These are phyloP conservation scores for Porites divaricata DNA, from an alignment of 92 coral and sea anemone species.

Conservation along the genomic window DNA sequence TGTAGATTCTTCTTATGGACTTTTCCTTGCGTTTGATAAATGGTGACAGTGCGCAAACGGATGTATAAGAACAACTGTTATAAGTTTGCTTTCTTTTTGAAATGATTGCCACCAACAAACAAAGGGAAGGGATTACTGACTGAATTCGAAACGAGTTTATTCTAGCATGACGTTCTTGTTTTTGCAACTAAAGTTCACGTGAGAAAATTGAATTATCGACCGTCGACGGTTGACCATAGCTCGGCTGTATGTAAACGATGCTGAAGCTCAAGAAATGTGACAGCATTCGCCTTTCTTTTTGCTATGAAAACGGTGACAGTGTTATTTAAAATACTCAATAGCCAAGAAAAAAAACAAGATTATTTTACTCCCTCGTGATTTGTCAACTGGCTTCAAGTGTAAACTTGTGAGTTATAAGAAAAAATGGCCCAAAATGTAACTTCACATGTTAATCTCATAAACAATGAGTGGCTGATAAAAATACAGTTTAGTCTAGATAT, in stretches of 20 bases:
- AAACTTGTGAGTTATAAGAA: not conserved
- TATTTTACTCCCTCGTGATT: too few species aligned
- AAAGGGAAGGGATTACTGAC: not conserved
- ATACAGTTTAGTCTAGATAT: too few species aligned
- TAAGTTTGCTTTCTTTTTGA: not conserved
- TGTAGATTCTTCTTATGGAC: too few species aligned
- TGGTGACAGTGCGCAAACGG: too few species aligned
- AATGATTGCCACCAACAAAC: not conserved
- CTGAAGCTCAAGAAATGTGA: too few species aligned
- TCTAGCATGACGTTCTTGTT: not conserved
- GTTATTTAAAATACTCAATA: too few species aligned
- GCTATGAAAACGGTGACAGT: not conserved
- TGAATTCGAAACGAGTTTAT: not conserved
- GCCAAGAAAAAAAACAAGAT: not conserved
- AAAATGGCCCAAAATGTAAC: not conserved
- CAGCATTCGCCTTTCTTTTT: not conserved
- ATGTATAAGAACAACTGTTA: not conserved
- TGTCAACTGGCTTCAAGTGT: not conserved
- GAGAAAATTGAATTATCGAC: not conserved
- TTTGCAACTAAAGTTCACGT: conserved; percentile 10
- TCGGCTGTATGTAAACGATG: not conserved
- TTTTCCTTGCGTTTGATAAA: too few species aligned
- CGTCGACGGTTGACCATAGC: not conserved
- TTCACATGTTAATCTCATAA: not conserved
- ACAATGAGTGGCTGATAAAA: too few species aligned